Conservation (phyloP, 2,888 invertebrate species). For the Scaeva pyrastri region DNA sequence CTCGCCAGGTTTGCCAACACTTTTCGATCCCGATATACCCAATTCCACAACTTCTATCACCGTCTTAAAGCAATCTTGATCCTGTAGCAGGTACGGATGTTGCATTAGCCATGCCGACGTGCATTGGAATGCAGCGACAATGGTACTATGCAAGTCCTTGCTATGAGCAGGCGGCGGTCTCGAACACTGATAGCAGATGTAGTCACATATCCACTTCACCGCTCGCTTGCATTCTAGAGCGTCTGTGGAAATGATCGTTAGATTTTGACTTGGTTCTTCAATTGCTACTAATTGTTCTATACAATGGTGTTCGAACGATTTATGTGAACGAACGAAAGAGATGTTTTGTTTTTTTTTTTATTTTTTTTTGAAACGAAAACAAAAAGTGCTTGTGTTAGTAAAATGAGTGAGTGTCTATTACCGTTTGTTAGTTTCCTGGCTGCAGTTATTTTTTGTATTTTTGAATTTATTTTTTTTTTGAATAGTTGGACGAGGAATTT, state of each 20-base stretch:
- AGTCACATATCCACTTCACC: conserved; percentile 99
- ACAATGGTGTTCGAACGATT: conserved; percentile 75
- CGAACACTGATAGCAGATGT: conserved; percentile 97
- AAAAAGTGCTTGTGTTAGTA: conserved; percentile 79
- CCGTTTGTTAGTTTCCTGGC: conserved; percentile 83
- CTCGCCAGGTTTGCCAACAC: conserved; percentile 93
- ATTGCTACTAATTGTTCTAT: conserved; percentile 83
- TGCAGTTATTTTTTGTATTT: conserved; percentile 76
- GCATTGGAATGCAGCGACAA: conserved; percentile 96
- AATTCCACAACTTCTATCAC: conserved; percentile 98
- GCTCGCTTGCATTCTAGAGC: conserved; percentile 95
- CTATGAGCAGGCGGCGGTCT: conserved; percentile 97
- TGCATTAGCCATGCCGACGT: conserved; percentile 96
- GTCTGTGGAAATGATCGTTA: conserved; percentile 87
- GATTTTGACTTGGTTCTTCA: conserved; percentile 83
- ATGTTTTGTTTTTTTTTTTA: conserved; percentile 69
- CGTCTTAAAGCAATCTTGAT: conserved; percentile 95
- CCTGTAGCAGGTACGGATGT: conserved; percentile 94
- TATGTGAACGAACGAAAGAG: conserved; percentile 74
- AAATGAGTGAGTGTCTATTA: conserved; percentile 80
- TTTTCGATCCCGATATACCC: conserved; percentile 98
- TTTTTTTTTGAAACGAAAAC: conserved; percentile 73
- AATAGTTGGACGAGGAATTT: conserved; percentile 56
- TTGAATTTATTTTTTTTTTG: conserved; percentile 44
- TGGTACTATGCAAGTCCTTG: conserved; percentile 96